phyloP scores from a whole-genome alignment of 2,797 vertebrate species.

The Pyrocephalus nanus region DNA sequence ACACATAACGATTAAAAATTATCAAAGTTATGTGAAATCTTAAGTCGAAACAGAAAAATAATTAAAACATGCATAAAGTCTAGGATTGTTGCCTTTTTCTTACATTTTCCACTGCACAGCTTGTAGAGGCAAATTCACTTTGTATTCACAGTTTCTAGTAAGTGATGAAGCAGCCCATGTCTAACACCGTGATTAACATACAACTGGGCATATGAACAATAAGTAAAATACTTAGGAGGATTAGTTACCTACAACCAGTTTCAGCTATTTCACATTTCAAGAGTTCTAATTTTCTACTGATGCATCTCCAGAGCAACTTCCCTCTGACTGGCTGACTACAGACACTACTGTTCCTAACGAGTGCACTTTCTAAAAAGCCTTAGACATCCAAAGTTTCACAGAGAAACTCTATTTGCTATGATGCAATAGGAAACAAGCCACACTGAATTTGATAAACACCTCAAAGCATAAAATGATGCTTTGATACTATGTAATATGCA shows the following conservation, averaged over 20 bases:
- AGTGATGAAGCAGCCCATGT: background rate
- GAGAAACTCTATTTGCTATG: background rate
- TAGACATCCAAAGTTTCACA: background rate
- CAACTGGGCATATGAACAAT: background rate
- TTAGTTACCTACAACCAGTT: background rate
- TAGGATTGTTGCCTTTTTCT: background rate
- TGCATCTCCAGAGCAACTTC: background rate
- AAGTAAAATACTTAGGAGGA: background rate
- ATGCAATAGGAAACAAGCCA: background rate
- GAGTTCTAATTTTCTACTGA: background rate
- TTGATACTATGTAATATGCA: background rate
- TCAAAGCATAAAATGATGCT: background rate
- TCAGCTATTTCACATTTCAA: background rate
- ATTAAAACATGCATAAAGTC: background rate
- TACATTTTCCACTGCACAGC: background rate
- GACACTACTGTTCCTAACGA: background rate
- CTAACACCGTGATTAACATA: background rate
- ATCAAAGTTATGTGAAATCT: background rate
- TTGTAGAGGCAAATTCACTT: background rate
- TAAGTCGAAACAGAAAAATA: background rate
- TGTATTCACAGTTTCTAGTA: background rate
- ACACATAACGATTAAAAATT: background rate
- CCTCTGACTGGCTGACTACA: background rate
- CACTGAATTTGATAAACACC: background rate
- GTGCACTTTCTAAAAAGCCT: background rate